A percentile compares a stretch with the other conserved stretches of the same genome.
Conservation (phyloP, 2,797 vertebrate genomes). For the Peromyscus attwateri region DNA sequence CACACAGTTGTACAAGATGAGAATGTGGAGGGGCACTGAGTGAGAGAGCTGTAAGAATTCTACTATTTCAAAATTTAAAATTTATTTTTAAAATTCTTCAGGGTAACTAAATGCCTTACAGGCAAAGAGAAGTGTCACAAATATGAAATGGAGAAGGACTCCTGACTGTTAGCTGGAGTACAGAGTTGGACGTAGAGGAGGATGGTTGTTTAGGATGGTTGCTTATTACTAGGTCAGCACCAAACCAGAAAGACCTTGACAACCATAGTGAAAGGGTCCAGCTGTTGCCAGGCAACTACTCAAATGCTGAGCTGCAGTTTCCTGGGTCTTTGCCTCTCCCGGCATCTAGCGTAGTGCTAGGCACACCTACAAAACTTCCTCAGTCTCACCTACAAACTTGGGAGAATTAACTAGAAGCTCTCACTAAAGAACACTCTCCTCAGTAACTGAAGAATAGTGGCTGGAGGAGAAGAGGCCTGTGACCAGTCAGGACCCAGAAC, state of each 20-base stretch:
- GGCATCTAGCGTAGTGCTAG: neutral
- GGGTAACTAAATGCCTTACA: neutral
- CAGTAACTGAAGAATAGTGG: neutral
- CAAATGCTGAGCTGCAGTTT: neutral
- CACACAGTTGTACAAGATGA: neutral
- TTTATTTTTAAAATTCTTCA: slow-evolving; percentile 5
- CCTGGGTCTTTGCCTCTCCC: neutral
- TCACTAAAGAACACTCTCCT: neutral
- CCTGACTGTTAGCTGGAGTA: neutral
- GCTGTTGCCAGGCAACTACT: neutral
- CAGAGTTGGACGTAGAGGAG: neutral
- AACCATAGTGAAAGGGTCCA: neutral
- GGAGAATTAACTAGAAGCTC: neutral
- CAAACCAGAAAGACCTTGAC: neutral
- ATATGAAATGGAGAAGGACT: neutral
- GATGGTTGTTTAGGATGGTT: neutral
- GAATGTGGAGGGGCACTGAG: neutral
- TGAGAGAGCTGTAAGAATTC: neutral
- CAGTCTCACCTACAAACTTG: neutral
- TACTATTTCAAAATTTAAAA: neutral
- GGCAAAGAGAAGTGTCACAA: neutral
- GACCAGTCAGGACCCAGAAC: neutral
- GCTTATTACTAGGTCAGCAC: neutral
- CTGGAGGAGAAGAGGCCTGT: neutral
- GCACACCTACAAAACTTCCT: neutral